Evolutionary conservation across 2,888 invertebrate genomes (phyloP).

Genomic region (Aplocera efformata): DNA sequence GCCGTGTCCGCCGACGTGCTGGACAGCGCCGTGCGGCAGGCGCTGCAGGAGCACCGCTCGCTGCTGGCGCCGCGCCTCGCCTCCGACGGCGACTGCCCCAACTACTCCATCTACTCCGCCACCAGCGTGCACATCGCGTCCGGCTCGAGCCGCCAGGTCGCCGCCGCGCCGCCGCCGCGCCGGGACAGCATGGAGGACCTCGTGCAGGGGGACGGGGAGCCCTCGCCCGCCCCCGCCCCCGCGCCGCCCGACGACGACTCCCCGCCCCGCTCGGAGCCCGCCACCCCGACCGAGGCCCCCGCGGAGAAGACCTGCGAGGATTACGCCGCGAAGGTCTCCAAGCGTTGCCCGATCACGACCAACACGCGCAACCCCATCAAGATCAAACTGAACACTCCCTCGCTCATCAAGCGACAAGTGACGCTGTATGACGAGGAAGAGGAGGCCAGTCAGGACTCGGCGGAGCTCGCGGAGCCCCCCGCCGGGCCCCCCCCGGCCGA

Average conservation of each 20-base stretch:
- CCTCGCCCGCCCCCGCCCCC: constrained; percentile 17
- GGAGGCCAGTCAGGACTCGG: constrained; percentile 1
- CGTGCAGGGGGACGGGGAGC: constrained; percentile 48
- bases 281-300: constrained; percentile 2
- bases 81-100: constrained; percentile 87
- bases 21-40: constrained; percentile 61
- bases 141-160: constrained; percentile 40
- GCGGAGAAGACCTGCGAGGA: constrained; percentile 33
- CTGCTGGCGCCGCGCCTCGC: constrained; percentile 42
- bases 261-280: background rate
- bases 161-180: constrained; percentile 21
- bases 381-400: constrained; percentile 66
- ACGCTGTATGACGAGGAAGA: constrained; percentile 79
- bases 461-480: constrained; percentile 5
- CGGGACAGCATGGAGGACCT: constrained; percentile 41
- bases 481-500: constrained; percentile 1
- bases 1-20: constrained; percentile 48
- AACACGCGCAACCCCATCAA: constrained; percentile 66
- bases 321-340: constrained; percentile 62
- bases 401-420: constrained; percentile 74
- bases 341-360: constrained; percentile 60
- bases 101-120: constrained; percentile 91
- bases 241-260: constrained; percentile 2
- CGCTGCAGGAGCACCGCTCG: constrained; percentile 57
- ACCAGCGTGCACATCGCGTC: constrained; percentile 88